Evolutionary conservation across 2,113 vertebrate species (phyloP).

Genomic region (Elephas maximus): DNA sequence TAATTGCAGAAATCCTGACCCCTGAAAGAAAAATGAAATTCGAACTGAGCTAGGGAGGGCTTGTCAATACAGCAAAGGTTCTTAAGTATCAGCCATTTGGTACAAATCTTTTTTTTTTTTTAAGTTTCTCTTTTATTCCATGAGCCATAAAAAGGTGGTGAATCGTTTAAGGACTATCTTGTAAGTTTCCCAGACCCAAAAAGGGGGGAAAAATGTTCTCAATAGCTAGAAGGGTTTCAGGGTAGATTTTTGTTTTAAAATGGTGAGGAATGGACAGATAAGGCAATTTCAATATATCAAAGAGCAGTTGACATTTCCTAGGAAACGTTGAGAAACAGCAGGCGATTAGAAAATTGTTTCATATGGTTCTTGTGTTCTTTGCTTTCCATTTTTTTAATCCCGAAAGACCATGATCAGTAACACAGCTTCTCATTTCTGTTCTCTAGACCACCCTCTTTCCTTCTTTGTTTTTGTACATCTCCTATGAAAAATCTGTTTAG

Average conservation of each 20-base stretch:
- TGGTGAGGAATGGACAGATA: conserved; percentile 70
- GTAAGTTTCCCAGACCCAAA: conserved; percentile 65
- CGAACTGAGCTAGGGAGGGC: conserved; percentile 73
- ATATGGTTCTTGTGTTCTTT: conserved; percentile 47
- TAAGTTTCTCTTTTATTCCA: conserved; percentile 81
- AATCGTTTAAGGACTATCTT: conserved; percentile 80
- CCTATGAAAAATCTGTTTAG: not conserved
- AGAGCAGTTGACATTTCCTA: conserved; percentile 66
- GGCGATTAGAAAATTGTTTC: conserved; percentile 76
- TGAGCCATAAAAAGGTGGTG: conserved; percentile 77
- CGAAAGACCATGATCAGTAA: not conserved
- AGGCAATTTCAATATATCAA: conserved; percentile 71
- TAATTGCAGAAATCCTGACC: conserved; percentile 83
- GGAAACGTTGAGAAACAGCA: conserved; percentile 75
- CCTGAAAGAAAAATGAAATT: conserved; percentile 80
- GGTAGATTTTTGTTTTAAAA: conserved; percentile 80
- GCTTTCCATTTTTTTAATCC: conserved; percentile 40
- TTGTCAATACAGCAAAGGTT: conserved; percentile 75
- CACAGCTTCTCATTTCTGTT: not conserved
- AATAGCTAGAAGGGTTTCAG: conserved; percentile 65
- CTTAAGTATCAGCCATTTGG: conserved; percentile 75
- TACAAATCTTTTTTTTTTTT: not conserved
- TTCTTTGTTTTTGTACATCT: not conserved
- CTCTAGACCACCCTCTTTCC: conserved; percentile 6
- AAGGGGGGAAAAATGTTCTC: conserved; percentile 51